These are phyloP conservation scores for Rhopalosiphum padi DNA, from an alignment of 1,140 invertebrate genomes.

Conservation along the genomic window DNA sequence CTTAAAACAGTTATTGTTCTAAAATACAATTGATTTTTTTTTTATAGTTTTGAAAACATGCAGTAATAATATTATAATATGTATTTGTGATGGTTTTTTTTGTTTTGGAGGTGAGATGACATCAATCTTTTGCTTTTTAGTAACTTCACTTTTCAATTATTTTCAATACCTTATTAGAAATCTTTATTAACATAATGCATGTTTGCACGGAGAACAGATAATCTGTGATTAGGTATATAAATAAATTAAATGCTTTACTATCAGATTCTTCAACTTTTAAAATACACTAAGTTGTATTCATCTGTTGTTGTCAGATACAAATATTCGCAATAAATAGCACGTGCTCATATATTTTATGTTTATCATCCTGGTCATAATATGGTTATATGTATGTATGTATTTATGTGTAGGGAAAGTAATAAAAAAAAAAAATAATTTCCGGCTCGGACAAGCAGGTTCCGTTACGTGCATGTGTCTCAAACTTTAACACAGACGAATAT, in stretches of 20 bases:
- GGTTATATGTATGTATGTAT: background rate
- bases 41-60: too few relatives aligned
- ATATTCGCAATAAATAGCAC: background rate
- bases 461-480: background rate
- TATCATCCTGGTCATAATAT: background rate
- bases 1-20: background rate
- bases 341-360: too few relatives aligned
- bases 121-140: background rate
- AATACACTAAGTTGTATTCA: background rate
- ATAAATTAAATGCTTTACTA: background rate
- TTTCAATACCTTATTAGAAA: background rate
- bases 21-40: too few relatives aligned
- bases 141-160: background rate
- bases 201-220: background rate
- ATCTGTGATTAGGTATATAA: background rate
- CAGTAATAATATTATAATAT: too few relatives aligned
- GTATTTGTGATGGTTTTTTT: background rate
- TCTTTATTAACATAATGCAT: background rate
- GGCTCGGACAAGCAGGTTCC: background rate
- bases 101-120: background rate
- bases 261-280: background rate
- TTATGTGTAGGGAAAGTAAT: background rate
- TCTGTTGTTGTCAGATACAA: background rate
- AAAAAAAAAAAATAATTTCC: conserved; percentile 23
- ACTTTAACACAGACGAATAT: background rate